Evolutionary conservation across 2,888 invertebrate species (phyloP), one percentile per base, ranked within the genome.

Genomic region (Nebria brevicollis): DNA sequence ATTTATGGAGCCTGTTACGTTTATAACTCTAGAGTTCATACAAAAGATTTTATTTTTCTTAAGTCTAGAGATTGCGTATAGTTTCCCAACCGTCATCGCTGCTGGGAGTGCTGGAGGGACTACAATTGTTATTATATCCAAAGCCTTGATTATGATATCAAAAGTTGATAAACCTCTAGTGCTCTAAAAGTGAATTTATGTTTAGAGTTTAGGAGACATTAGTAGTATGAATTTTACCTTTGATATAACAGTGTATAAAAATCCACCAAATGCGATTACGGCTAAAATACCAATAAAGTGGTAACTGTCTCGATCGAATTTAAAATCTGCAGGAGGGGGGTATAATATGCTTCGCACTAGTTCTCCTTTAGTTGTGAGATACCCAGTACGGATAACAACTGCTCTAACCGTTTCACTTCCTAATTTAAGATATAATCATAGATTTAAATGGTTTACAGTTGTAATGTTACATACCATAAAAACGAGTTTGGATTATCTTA

Each of bases 81-180:
- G 92, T n/a, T 96, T 94, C 0, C 98, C 98, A 1, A 98, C 96
- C 0, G 98, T 97, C 97, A 98, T 98, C 82, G 98, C 98, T 65
- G 98, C 98, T 1, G 98, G 98, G 41, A 98, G 89, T 0, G 98
- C 98, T 1, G 98, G 98, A 0, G 98, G 98, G 0, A 98, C 96
- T 65, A 96, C 97, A 82, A 98, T 97, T 0, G 98, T 98, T 83
- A 98, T 94, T 75, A 98, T 93, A 89, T 98, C 98, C 83, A 98
- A 89, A 0, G 96, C 95, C 86, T 97, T 95, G n/a, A 96, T 89
- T 0, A 92, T 90, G 43, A 96, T 94, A 85, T 95, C 94, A 0
- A 92, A 87, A 0, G 91, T 88, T 0, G 92, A 90, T 0, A 94
- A 89, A 0, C 92, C 89, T 34, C 94, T 91, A 84, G 92, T 89